Evolutionary conservation across 2,113 vertebrate species (phyloP).

Genomic region (Hiodon alosoides): DNA sequence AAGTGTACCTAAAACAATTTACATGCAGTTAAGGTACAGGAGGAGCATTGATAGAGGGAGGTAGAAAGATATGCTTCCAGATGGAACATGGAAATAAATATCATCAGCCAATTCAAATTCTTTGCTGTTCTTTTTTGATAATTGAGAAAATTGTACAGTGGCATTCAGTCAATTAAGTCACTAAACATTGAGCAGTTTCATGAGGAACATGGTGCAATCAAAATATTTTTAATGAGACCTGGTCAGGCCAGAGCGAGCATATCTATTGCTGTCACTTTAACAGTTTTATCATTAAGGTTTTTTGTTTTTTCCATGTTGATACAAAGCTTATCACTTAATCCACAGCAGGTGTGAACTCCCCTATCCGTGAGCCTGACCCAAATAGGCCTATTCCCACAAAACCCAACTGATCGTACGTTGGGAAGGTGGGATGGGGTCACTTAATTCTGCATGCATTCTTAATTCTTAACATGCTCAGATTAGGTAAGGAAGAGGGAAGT

Average conservation of each 20-base stretch:
- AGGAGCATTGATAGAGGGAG: conserved; percentile 37
- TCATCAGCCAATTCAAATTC: background rate
- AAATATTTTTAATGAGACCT: background rate
- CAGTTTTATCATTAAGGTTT: background rate
- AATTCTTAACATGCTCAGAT: conserved; percentile 20
- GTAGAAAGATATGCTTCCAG: background rate
- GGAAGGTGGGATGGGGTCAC: background rate
- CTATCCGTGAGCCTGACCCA: background rate
- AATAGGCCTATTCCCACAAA: background rate
- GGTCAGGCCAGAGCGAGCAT: background rate
- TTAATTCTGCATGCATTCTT: conserved; percentile 20
- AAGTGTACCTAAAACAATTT: conserved; percentile 50
- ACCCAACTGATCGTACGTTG: background rate
- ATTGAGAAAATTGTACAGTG: background rate
- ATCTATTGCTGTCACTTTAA: background rate
- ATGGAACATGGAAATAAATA: conserved; percentile 33
- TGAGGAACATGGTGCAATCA: too few relatives aligned
- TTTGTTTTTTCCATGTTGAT: background rate
- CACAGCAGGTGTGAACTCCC: background rate
- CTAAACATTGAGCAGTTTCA: too few relatives aligned
- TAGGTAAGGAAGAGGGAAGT: conserved; percentile 1
- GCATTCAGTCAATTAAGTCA: background rate
- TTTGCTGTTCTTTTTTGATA: background rate
- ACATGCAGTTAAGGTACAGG: conserved; percentile 58
- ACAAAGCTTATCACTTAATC: background rate